Evolutionary conservation across 1,140 invertebrate genomes (phyloP).

Genomic region (Zaprionus inermis): DNA sequence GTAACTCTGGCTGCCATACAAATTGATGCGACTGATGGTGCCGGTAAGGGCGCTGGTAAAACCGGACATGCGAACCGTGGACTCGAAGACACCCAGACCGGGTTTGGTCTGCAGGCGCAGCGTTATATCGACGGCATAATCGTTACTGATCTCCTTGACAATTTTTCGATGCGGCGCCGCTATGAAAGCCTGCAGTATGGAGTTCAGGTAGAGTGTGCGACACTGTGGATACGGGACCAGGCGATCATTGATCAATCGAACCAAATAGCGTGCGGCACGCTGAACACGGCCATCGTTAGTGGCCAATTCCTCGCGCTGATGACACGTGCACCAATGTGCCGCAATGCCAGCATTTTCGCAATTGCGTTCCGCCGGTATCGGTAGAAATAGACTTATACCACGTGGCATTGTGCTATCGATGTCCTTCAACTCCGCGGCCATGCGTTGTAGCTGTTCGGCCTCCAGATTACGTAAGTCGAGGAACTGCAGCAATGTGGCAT

Average conservation of each 20-base stretch:
- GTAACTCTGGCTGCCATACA: slow-evolving; percentile 91
- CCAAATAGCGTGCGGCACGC: slow-evolving; percentile 86
- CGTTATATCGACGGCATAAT: slow-evolving; percentile 86
- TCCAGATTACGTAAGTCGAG: slow-evolving; percentile 84
- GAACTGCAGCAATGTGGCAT: slow-evolving; percentile 88
- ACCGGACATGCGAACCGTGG: slow-evolving; percentile 86
- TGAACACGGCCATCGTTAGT: slow-evolving; percentile 84
- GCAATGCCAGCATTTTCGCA: slow-evolving; percentile 91
- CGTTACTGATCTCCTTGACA: slow-evolving; percentile 82
- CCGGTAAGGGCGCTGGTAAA: slow-evolving; percentile 86
- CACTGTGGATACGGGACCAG: slow-evolving; percentile 87
- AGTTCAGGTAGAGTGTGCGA: slow-evolving; percentile 80
- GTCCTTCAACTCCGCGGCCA: slow-evolving; percentile 59
- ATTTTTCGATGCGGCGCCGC: slow-evolving; percentile 74
- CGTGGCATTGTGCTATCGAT: slow-evolving; percentile 80
- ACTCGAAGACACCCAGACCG: slow-evolving; percentile 90
- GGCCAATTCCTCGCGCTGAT: slow-evolving; percentile 86
- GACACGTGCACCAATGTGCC: slow-evolving; percentile 94
- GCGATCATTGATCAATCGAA: slow-evolving; percentile 87
- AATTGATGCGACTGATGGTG: slow-evolving; percentile 91
- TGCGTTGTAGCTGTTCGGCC: slow-evolving; percentile 59
- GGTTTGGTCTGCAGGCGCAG: slow-evolving; percentile 88
- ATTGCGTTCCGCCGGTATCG: slow-evolving; percentile 89
- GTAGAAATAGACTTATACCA: slow-evolving; percentile 91
- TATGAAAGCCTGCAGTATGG: slow-evolving; percentile 73